These are phyloP conservation scores for Anoura caudifer DNA, from an alignment of 2,113 vertebrate species.

Conservation along the genomic window DNA sequence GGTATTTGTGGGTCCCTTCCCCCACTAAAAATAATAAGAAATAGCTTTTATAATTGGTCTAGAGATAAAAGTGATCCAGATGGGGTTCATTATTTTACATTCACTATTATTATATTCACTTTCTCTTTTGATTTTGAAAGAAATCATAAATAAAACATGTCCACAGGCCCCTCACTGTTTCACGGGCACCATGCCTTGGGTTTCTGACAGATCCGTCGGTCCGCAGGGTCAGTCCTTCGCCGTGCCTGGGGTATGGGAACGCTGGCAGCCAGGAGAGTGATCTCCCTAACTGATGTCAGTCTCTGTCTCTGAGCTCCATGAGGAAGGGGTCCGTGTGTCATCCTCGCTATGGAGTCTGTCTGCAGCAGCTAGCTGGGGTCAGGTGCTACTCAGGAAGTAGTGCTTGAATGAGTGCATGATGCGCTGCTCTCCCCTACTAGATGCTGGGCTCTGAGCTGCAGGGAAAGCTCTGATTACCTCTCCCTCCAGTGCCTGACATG, in stretches of 20 bases:
- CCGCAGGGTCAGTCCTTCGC: rapidly evolving
- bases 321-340: rapidly evolving
- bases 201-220: rapidly evolving
- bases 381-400: rapidly evolving
- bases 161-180: neutral
- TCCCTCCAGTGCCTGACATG: rapidly evolving
- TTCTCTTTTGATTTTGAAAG: neutral
- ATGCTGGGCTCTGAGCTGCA: rapidly evolving
- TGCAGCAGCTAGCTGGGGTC: neutral
- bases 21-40: neutral
- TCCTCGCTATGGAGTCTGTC: rapidly evolving
- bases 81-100: neutral
- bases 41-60: neutral
- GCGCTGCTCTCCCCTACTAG: rapidly evolving
- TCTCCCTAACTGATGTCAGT: neutral
- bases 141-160: neutral
- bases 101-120: neutral
- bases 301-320: neutral
- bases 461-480: rapidly evolving
- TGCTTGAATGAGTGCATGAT: rapidly evolving
- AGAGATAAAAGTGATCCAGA: neutral
- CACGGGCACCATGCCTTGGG: neutral
- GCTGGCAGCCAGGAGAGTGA: rapidly evolving
- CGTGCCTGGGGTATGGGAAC: rapidly evolving
- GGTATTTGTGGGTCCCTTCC: neutral